A percentile compares a stretch with the other conserved stretches of the same genome.
Conservation (phyloP, 1,140 invertebrate genomes). For the Lasioglossum albipes region DNA sequence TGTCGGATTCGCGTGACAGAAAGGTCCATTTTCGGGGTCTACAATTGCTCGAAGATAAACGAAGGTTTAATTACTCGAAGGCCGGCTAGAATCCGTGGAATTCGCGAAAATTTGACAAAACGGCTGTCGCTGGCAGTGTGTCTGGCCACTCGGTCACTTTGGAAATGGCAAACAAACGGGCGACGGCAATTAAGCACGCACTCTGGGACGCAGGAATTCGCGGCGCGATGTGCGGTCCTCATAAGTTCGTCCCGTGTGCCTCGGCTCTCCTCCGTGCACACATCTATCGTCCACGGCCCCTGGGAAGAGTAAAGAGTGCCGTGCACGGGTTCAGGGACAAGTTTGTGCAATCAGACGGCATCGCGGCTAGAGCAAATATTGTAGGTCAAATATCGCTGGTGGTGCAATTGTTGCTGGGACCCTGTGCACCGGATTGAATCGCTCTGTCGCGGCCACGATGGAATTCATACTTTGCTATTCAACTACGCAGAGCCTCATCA, state of each 20-base stretch:
- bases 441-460: background rate
- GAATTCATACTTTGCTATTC: too few species aligned
- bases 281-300: constrained; percentile 23
- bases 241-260: background rate
- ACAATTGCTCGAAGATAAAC: too few species aligned
- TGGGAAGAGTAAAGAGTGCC: constrained; percentile 47
- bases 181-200: constrained; percentile 16
- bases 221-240: constrained; percentile 16
- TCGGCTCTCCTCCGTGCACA: constrained; percentile 27
- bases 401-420: constrained; percentile 14
- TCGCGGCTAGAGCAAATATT: constrained; percentile 38
- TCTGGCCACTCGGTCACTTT: background rate
- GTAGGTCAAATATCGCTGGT: constrained; percentile 44
- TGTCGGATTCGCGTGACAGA: too few species aligned
- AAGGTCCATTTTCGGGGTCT: too few species aligned
- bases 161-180: constrained; percentile 22
- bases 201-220: constrained; percentile 10
- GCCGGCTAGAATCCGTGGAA: background rate
- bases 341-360: constrained; percentile 43
- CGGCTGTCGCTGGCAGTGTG: too few species aligned
- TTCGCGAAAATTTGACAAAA: background rate
- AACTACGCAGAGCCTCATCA: too few species aligned
- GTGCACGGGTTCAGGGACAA: constrained; percentile 46
- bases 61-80: too few species aligned
- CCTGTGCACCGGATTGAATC: background rate